phyloP scores from a whole-genome alignment of 2,113 vertebrate genomes.

The Synodontis membranacea region DNA sequence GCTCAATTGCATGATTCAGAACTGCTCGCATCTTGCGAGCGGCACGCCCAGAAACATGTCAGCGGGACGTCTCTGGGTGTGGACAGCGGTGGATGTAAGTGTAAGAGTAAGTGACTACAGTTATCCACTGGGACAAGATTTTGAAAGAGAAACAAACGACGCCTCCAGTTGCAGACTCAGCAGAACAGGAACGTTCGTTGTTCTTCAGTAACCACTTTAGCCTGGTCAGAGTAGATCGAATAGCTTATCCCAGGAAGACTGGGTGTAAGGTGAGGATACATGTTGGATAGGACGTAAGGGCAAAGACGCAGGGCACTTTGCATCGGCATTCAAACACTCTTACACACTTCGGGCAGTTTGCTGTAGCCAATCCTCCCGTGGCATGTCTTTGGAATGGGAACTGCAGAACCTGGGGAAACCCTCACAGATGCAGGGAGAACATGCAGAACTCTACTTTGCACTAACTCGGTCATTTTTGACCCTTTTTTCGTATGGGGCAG shows the following conservation, averaged over 20 bases:
- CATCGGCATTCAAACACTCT: neutral
- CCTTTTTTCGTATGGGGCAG: slow-evolving; percentile 22
- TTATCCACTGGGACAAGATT: too few relatives aligned
- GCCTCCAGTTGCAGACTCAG: neutral
- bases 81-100: neutral
- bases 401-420: neutral
- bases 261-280: neutral
- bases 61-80: neutral
- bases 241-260: neutral
- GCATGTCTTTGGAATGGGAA: neutral
- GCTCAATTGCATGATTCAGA: neutral
- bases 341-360: neutral
- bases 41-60: neutral
- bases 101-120: neutral
- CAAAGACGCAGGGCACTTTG: neutral
- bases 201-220: neutral
- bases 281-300: neutral
- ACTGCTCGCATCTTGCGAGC: neutral
- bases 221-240: neutral
- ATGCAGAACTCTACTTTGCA: neutral
- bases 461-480: neutral
- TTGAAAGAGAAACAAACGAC: neutral
- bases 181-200: neutral
- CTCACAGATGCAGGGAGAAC: neutral
- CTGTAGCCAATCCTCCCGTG: too few relatives aligned